Conservation (phyloP, 1,140 invertebrate genomes). For the Coptotermes formosanus region DNA sequence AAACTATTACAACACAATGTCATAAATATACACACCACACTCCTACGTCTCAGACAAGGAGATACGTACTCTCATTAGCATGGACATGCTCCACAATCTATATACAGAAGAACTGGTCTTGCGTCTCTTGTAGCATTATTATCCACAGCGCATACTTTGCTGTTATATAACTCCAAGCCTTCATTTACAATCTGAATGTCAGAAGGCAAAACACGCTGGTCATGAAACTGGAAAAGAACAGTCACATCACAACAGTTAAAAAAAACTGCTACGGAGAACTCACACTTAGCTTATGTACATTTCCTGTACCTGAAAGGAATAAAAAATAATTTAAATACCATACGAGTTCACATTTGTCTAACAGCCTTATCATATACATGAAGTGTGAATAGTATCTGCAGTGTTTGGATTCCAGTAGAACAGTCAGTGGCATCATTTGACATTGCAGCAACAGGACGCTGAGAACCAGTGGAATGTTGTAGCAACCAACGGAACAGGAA, state of each 20-base stretch:
- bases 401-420: neutral
- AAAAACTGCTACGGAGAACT: neutral
- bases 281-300: neutral
- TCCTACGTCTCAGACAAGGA: neutral
- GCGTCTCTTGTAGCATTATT: neutral
- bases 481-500: neutral
- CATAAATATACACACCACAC: neutral
- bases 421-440: neutral
- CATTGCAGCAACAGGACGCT: neutral
- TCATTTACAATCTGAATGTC: neutral
- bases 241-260: neutral
- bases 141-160: neutral
- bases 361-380: neutral
- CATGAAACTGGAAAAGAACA: neutral
- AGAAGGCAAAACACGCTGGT: neutral
- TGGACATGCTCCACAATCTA: neutral
- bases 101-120: neutral
- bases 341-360: neutral
- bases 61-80: neutral
- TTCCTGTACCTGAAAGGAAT: no score
- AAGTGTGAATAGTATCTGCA: neutral
- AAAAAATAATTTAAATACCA: neutral
- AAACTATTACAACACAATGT: neutral
- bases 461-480: neutral
- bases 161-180: neutral